Percentiles rank a stretch among this genome's conserved stretches.
Evolutionary conservation across 2,113 vertebrate species (phyloP).

Genomic region (Micromys minutus): DNA sequence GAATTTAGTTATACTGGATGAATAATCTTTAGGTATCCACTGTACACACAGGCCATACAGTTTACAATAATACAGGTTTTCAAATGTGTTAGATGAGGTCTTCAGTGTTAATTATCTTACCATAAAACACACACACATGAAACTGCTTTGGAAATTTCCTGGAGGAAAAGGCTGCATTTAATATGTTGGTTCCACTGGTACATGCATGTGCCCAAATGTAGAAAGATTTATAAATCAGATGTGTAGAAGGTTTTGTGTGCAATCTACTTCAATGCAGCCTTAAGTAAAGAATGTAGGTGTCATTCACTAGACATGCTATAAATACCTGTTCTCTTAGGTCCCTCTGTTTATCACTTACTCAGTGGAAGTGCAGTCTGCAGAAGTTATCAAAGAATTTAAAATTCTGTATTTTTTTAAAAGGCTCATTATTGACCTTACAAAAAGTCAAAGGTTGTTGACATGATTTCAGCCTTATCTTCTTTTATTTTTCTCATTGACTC

Average conservation of each 20-base stretch:
- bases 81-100: neutral
- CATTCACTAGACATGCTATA: neutral
- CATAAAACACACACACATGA: neutral
- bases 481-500: neutral
- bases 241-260: neutral
- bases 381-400: slow-evolving; percentile 27
- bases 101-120: neutral
- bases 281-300: neutral
- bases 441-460: neutral
- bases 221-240: neutral
- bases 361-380: neutral
- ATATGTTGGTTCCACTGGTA: neutral
- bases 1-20: neutral
- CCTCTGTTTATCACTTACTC: neutral
- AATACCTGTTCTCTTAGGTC: neutral
- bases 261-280: neutral
- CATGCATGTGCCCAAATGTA: neutral
- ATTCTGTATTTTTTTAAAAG: neutral
- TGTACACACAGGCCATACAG: neutral
- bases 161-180: neutral
- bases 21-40: neutral
- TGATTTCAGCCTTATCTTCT: neutral
- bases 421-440: neutral
- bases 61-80: neutral
- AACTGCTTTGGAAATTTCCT: neutral